Conservation (phyloP, 2,888 invertebrate species). For the Proisotoma minuta region DNA sequence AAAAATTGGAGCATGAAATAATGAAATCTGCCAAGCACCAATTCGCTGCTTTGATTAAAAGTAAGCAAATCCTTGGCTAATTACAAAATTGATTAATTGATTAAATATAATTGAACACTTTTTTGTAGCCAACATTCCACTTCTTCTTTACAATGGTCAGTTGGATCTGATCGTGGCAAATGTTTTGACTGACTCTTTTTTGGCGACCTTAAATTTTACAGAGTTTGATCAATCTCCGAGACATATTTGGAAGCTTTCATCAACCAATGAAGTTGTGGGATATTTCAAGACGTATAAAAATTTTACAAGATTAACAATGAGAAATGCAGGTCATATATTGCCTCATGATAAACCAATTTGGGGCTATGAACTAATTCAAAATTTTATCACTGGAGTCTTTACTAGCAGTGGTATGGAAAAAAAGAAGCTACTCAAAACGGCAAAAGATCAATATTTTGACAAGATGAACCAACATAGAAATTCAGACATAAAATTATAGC, state of each 20-base stretch:
- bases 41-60: conserved; percentile 63
- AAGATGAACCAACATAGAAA: too few relatives aligned
- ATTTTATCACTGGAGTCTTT: too few relatives aligned
- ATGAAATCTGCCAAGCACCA: conserved; percentile 74
- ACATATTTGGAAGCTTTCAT: neutral
- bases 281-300: conserved; percentile 3
- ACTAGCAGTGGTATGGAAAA: too few relatives aligned
- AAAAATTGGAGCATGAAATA: conserved; percentile 66
- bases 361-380: neutral
- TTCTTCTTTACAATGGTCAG: conserved; percentile 10
- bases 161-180: conserved; percentile 10
- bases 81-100: too few relatives aligned
- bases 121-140: neutral
- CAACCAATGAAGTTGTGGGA: neutral
- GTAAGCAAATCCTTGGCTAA: neutral
- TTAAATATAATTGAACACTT: too few relatives aligned
- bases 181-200: neutral
- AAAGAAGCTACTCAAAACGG: too few relatives aligned
- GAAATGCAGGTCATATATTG: conserved; percentile 4
- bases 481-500: too few relatives aligned
- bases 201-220: neutral
- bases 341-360: conserved; percentile 1
- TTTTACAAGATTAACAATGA: neutral
- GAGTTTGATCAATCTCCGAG: neutral
- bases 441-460: too few relatives aligned